Conservation (phyloP, 2,888 invertebrate genomes). For the Abscondita cerata region DNA sequence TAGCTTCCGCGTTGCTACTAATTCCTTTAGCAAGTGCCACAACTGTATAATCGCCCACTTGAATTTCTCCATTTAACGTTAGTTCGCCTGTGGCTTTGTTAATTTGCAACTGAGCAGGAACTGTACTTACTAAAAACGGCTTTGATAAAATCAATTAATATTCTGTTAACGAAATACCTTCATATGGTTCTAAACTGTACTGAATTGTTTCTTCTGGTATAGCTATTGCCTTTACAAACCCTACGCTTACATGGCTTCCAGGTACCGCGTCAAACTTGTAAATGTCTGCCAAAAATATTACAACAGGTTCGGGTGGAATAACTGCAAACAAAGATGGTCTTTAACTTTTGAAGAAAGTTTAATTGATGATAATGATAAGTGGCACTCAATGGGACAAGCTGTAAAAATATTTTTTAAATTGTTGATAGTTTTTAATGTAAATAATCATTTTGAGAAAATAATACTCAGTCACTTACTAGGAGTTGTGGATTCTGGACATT, state of each 20-base stretch:
- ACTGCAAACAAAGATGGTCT: too few species aligned
- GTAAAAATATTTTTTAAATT: too few species aligned
- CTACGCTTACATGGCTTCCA: neutral
- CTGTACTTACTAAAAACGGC: neutral
- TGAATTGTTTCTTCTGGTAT: conserved; percentile 11
- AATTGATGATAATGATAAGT: too few species aligned
- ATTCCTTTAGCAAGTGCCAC: conserved; percentile 47
- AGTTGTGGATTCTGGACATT: too few species aligned
- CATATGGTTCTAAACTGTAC: conserved; percentile 9
- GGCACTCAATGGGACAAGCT: too few species aligned
- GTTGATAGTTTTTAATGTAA: too few species aligned
- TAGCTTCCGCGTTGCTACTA: conserved; percentile 21
- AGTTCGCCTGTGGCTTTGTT: conserved; percentile 48
- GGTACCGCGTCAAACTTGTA: neutral
- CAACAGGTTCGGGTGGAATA: neutral
- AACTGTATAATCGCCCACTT: conserved; percentile 55
- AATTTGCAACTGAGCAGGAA: conserved; percentile 14
- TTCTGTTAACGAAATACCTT: neutral
- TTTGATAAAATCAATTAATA: neutral
- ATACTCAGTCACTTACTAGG: too few species aligned
- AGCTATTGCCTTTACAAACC: conserved; percentile 8
- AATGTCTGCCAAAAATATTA: conserved; percentile 6
- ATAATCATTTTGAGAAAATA: too few species aligned
- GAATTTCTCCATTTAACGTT: conserved; percentile 54
- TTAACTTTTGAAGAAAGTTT: too few species aligned